phyloP scores from a whole-genome alignment of 2,113 vertebrate species.

The Benitochromis conjunctus region DNA sequence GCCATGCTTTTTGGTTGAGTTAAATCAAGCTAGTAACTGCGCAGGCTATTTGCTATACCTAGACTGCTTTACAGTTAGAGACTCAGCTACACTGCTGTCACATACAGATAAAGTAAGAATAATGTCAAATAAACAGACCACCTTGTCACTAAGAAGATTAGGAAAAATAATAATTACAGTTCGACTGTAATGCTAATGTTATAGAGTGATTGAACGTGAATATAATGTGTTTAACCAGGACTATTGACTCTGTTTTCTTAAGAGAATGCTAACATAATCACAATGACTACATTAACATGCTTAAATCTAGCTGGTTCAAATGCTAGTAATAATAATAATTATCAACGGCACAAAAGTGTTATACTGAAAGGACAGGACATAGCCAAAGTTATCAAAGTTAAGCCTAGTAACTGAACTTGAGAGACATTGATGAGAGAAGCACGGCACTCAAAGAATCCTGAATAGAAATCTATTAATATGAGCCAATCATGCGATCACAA shows the following conservation, averaged over 20 bases:
- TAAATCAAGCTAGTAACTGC: background rate
- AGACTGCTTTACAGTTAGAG: background rate
- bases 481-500: background rate
- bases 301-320: background rate
- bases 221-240: background rate
- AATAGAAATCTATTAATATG: background rate
- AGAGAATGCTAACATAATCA: background rate
- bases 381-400: background rate
- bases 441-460: background rate
- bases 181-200: background rate
- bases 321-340: background rate
- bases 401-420: background rate
- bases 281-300: background rate
- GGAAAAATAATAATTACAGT: background rate
- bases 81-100: background rate
- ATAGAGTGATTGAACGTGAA: background rate
- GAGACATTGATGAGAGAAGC: background rate
- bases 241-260: background rate
- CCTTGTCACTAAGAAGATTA: background rate
- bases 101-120: background rate
- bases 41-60: background rate
- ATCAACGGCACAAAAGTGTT: background rate
- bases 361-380: background rate
- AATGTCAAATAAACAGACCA: background rate
- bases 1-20: background rate